phyloP scores from a whole-genome alignment of 2,113 vertebrate genomes.

The Lophura nycthemera region DNA sequence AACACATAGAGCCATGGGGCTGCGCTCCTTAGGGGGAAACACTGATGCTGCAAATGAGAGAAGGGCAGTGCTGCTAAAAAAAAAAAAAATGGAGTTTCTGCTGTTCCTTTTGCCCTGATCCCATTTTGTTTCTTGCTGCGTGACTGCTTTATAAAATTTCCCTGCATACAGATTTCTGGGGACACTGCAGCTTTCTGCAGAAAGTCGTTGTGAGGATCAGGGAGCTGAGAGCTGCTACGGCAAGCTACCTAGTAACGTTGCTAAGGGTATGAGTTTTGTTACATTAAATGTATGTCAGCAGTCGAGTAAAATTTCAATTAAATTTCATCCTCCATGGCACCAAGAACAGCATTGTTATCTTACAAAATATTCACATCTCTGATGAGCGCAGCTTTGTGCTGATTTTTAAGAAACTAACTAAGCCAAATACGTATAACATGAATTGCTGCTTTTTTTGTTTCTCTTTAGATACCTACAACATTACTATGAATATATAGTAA shows the following conservation, averaged over 20 bases:
- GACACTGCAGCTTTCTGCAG: background rate
- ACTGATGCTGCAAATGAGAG: background rate
- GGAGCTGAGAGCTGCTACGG: background rate
- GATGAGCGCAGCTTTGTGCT: background rate
- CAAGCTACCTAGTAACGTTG: background rate
- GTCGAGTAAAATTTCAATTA: conserved; percentile 6
- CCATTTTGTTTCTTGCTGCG: background rate
- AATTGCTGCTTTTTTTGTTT: background rate
- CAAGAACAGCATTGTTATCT: background rate
- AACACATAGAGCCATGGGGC: background rate
- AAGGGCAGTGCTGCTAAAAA: background rate
- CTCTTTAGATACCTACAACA: background rate
- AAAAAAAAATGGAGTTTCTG: background rate
- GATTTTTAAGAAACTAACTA: background rate
- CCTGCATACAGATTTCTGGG: background rate
- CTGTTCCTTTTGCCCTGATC: background rate
- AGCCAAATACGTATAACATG: rapidly evolving
- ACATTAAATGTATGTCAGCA: background rate
- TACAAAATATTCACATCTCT: background rate
- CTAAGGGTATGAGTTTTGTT: background rate
- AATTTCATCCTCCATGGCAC: background rate
- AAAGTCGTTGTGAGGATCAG: conserved; percentile 6
- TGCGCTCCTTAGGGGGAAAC: rapidly evolving
- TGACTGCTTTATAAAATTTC: conserved; percentile 1
- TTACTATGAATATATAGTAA: background rate